Evolutionary conservation across 2,888 invertebrate genomes (phyloP).

Genomic region (Ophion slaviceki): DNA sequence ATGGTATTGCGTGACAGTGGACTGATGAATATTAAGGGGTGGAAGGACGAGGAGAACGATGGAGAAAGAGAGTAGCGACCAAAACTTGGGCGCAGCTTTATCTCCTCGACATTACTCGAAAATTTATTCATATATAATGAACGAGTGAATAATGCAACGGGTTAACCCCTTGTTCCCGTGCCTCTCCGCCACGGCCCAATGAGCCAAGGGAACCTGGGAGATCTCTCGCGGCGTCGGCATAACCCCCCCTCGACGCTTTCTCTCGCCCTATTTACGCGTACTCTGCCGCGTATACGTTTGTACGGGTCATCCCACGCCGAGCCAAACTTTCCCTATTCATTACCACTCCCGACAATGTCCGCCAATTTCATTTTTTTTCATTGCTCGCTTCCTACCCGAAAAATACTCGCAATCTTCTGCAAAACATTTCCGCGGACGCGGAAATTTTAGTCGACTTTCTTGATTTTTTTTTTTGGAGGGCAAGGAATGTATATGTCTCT

Average conservation of each 20-base stretch:
- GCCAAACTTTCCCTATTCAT: background rate
- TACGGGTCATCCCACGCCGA: slow-evolving; percentile 4
- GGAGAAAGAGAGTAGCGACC: slow-evolving; percentile 67
- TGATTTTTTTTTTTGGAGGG: no score
- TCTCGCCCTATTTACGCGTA: slow-evolving; percentile 30
- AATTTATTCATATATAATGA: slow-evolving; percentile 84
- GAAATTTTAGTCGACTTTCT: no score
- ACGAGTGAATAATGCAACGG: slow-evolving; percentile 81
- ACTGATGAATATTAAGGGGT: slow-evolving; percentile 82
- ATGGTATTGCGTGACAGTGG: slow-evolving; percentile 83
- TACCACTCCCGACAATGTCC: background rate
- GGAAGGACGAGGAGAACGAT: slow-evolving; percentile 51
- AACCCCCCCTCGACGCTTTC: slow-evolving; percentile 44
- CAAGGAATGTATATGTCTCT: no score
- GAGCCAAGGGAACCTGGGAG: slow-evolving; percentile 71
- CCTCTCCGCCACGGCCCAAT: slow-evolving; percentile 74
- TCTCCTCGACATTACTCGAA: slow-evolving; percentile 83
- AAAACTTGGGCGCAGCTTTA: slow-evolving; percentile 83
- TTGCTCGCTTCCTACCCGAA: background rate
- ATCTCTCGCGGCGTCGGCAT: slow-evolving; percentile 56
- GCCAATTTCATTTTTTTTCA: background rate
- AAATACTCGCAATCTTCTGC: background rate
- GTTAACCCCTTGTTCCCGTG: slow-evolving; percentile 82
- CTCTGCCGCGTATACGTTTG: background rate
- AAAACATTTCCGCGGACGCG: no score